phyloP scores from a whole-genome alignment of 1,140 invertebrate genomes.

The Trissolcus basalis region DNA sequence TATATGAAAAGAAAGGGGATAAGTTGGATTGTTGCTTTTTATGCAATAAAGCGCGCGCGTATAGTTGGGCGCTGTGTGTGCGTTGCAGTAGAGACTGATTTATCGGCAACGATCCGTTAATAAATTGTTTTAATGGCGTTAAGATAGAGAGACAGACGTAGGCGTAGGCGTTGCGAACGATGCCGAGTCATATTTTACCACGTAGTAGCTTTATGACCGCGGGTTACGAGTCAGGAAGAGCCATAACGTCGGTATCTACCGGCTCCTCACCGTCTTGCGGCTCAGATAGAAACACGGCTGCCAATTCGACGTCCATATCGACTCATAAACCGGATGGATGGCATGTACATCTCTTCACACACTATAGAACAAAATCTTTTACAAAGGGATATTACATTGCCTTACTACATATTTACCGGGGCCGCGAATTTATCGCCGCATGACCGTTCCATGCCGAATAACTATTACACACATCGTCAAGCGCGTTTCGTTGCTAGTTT shows the following conservation, averaged over 20 bases:
- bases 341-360: slow-evolving; percentile 33
- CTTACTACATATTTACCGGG: slow-evolving; percentile 1
- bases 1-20: slow-evolving; percentile 3
- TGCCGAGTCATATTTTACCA: slow-evolving; percentile 71
- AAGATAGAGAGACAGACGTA: slow-evolving; percentile 71
- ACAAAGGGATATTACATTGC: slow-evolving; percentile 4
- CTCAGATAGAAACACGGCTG: slow-evolving; percentile 66
- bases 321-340: slow-evolving; percentile 66
- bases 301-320: slow-evolving; percentile 71
- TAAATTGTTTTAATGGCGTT: slow-evolving; percentile 74
- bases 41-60: slow-evolving; percentile 2
- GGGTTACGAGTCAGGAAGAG: slow-evolving; percentile 75
- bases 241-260: slow-evolving; percentile 68
- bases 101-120: slow-evolving; percentile 70
- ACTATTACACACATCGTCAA: too few relatives aligned
- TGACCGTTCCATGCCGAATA: too few relatives aligned
- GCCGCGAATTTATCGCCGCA: not conserved
- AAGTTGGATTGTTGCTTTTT: slow-evolving; percentile 14
- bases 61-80: not conserved
- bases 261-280: slow-evolving; percentile 48
- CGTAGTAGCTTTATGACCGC: slow-evolving; percentile 75
- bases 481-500: too few relatives aligned
- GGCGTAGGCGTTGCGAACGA: slow-evolving; percentile 64
- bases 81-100: slow-evolving; percentile 62
- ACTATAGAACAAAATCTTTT: slow-evolving; percentile 16